phyloP scores from a whole-genome alignment of 1,140 invertebrate species.

The Papilio helenus region DNA sequence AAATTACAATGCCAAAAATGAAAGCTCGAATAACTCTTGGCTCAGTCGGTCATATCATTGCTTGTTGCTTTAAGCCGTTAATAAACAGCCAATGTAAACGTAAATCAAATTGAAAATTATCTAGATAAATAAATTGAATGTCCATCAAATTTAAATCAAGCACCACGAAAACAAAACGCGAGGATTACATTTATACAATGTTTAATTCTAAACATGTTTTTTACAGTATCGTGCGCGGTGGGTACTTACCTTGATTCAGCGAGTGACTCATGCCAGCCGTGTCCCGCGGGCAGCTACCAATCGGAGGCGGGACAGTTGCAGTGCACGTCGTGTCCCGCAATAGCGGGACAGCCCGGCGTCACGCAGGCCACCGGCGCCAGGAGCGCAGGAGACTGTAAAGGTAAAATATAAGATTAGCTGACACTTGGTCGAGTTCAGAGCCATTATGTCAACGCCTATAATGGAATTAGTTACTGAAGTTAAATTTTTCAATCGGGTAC shows the following conservation, averaged over 20 bases:
- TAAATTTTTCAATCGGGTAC: too few species aligned
- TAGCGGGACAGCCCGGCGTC: conserved; percentile 93
- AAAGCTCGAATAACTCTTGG: conserved; percentile 25
- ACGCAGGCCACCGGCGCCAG: conserved; percentile 93
- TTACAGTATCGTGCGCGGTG: conserved; percentile 95
- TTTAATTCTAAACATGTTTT: conserved; percentile 23
- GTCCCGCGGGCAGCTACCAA: conserved; percentile 96
- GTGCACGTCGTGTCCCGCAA: conserved; percentile 94
- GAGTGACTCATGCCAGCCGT: conserved; percentile 91
- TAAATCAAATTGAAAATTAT: background rate
- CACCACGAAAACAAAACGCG: background rate
- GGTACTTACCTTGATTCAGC: conserved; percentile 93
- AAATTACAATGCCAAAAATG: conserved; percentile 24
- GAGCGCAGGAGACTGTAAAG: conserved; percentile 94
- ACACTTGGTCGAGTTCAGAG: background rate
- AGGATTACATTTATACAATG: background rate
- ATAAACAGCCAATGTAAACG: conserved; percentile 6
- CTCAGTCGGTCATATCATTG: conserved; percentile 10
- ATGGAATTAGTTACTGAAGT: too few species aligned
- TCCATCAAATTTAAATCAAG: background rate
- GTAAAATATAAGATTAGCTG: conserved; percentile 55
- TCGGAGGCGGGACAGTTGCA: conserved; percentile 95
- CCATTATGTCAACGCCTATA: too few species aligned
- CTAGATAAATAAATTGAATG: background rate
- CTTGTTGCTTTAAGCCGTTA: conserved; percentile 17